Percentiles rank a stretch among this genome's conserved stretches.
These are phyloP conservation scores for Agrochola circellaris DNA, from an alignment of 2,888 invertebrate genomes.

Conservation along the genomic window DNA sequence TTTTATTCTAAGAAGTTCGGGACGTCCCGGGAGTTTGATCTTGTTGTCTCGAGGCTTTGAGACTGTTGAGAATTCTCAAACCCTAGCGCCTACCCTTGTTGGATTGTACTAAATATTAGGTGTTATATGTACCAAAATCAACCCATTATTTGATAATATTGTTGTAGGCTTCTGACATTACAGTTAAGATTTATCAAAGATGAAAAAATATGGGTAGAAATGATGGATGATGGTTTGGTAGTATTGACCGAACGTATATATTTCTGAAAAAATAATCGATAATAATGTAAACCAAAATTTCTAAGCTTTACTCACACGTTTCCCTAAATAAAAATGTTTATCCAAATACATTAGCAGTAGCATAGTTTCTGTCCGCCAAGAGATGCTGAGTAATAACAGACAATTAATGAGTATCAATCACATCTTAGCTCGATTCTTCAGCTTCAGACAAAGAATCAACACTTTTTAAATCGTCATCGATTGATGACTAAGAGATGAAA, in stretches of 20 bases:
- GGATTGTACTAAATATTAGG: not conserved
- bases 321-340: not conserved
- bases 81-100: too few species aligned
- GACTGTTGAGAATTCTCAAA: not conserved
- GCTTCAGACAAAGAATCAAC: conserved; percentile 32
- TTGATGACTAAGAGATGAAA: conserved; percentile 37
- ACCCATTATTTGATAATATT: not conserved
- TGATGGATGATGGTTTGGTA: not conserved
- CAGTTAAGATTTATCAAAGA: not conserved
- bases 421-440: conserved; percentile 24
- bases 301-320: not conserved
- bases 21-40: not conserved
- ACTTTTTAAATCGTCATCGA: conserved; percentile 6
- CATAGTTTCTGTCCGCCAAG: conserved; percentile 1
- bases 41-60: too few species aligned
- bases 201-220: not conserved
- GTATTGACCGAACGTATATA: not conserved
- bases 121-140: not conserved
- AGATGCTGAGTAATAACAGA: conserved; percentile 19
- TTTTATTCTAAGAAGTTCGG: not conserved
- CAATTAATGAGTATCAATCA: conserved; percentile 22
- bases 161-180: not conserved
- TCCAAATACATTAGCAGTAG: conserved; percentile 1
- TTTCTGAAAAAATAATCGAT: not conserved
- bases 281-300: conserved; percentile 1